These are phyloP conservation scores for Tychaedon coryphoeus DNA, from an alignment of 2,113 vertebrate genomes.

Conservation along the genomic window DNA sequence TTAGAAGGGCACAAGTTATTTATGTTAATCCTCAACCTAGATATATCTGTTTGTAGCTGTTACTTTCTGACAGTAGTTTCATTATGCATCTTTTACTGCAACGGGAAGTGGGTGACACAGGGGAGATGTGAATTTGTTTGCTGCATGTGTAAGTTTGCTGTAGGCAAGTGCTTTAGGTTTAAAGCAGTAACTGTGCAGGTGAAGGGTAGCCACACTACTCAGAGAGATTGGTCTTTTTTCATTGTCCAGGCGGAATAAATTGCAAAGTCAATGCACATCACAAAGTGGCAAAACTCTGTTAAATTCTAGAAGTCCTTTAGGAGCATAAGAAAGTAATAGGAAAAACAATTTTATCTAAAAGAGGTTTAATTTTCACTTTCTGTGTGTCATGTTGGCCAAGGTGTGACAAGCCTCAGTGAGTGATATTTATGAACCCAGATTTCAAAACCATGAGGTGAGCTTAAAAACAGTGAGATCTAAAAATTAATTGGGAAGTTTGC, in stretches of 20 bases:
- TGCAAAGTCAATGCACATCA: not conserved
- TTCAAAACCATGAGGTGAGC: not conserved
- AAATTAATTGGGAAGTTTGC: not conserved
- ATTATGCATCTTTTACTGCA: not conserved
- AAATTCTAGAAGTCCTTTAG: not conserved
- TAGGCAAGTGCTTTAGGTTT: not conserved
- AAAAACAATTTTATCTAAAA: not conserved
- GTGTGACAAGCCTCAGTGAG: not conserved
- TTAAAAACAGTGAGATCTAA: not conserved
- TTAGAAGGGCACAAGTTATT: slow-evolving; percentile 14
- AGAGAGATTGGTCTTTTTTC: not conserved
- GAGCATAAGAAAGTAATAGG: not conserved
- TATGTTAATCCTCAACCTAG: slow-evolving; percentile 31
- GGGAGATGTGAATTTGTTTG: not conserved
- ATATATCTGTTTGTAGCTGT: not conserved
- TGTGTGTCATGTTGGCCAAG: not conserved
- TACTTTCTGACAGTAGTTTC: not conserved
- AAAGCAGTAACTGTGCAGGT: not conserved
- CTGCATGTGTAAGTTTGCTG: not conserved
- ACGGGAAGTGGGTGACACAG: not conserved
- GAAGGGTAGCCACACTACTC: not conserved
- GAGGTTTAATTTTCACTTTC: not conserved
- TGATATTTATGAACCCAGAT: not conserved
- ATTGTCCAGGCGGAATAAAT: not conserved
- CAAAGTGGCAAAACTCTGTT: not conserved